These are phyloP conservation scores for Tor tambroides DNA, from an alignment of 2,113 vertebrate species.

Conservation along the genomic window DNA sequence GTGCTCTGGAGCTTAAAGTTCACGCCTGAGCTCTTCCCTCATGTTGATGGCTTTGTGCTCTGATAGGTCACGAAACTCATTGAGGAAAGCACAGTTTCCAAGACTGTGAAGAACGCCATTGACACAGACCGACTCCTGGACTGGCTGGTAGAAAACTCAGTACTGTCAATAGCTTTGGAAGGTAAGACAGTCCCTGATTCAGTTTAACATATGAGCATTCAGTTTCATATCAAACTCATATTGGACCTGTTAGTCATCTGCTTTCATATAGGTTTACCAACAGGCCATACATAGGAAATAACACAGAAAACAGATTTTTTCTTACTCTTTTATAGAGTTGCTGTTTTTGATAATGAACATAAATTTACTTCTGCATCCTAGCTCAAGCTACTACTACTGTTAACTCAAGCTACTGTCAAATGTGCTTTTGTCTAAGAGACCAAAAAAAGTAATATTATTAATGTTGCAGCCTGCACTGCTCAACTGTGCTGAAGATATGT, in stretches of 20 bases:
- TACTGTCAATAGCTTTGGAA: conserved; percentile 96
- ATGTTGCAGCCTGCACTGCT: too few relatives aligned
- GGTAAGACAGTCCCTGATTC: conserved; percentile 72
- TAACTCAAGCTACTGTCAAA: too few relatives aligned
- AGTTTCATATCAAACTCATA: background rate
- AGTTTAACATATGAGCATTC: background rate
- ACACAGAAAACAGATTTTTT: background rate
- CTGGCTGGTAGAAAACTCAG: conserved; percentile 98
- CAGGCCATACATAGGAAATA: background rate
- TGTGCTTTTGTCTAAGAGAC: too few relatives aligned
- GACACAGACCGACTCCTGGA: conserved; percentile 94
- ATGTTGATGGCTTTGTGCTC: conserved; percentile 45
- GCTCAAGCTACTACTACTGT: too few relatives aligned
- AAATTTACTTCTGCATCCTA: too few relatives aligned
- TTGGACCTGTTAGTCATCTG: background rate
- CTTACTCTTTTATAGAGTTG: too few relatives aligned
- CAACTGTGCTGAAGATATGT: too few relatives aligned
- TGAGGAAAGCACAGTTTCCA: conserved; percentile 97
- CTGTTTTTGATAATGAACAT: too few relatives aligned
- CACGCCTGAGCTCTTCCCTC: background rate
- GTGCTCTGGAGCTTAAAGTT: background rate
- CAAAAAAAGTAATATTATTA: too few relatives aligned
- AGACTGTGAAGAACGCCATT: conserved; percentile 97
- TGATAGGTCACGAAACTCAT: conserved; percentile 95
- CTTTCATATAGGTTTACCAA: background rate